Base-by-base conservation (phyloP, 2,888 invertebrate genomes). In the Heliconius charithonia region DNA sequence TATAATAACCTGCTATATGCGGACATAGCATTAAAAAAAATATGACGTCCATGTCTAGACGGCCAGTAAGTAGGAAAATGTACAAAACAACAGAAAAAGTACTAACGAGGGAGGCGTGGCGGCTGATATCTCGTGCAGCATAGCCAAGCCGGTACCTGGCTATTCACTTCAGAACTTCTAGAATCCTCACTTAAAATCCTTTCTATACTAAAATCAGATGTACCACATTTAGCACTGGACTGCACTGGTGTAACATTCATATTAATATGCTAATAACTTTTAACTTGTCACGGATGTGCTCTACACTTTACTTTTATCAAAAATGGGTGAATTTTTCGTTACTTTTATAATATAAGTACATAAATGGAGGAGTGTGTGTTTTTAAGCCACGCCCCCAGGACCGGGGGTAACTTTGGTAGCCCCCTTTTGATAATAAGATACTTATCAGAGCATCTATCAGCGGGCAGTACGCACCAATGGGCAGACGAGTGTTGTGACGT, bases 71-170 rank as follows among this genome's bases (percentile, higher is more conserved):
- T 45, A 45, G n/a, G 4, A n/a, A 13, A 37, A 41, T 13, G 16
- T 66, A 27, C 63, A 80, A 77, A 41, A 78, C 73, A 71, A 32
- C 0, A 6, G 32, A 32, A 32, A 78, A 75, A 76, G 76, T 82
- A 90, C 96, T 96, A 95, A 96, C 97, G 95, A 85, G 96, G 96
- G 72, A 97, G 88, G 85, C 96, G 96, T 0, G 97, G 97, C 1
- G 97, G 97, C 83, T 96, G 96, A 85, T 97, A 97, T 81, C 97
- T 94, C 6, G 97, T 97, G 85, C 97, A 97, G 82, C 96, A 96
- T 82, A 97, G 89, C 97, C 97, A 97, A 75, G 95, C 93, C 45
- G 94, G 93, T 37, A 85, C 87, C 87, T 27, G 76, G 79, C 80
- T 81, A 79, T 16, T 73, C 32, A 87, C 85, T 19, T 85, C 85